Conservation (phyloP, 2,113 vertebrate genomes). For the Hippocampus zosterae region DNA sequence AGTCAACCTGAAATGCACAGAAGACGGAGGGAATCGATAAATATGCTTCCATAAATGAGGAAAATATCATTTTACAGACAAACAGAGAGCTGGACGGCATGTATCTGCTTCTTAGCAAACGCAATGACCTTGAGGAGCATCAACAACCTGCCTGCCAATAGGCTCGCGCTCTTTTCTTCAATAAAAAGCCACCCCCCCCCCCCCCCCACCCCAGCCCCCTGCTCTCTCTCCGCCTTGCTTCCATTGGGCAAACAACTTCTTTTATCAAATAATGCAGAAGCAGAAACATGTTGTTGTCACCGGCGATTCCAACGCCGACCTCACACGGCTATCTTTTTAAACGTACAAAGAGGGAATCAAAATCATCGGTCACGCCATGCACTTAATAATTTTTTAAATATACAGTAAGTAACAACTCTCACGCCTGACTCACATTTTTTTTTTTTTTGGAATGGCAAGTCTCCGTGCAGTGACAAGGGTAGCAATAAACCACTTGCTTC, state of each 20-base stretch:
- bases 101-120: conserved; percentile 14
- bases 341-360: background rate
- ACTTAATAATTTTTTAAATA: too few relatives aligned
- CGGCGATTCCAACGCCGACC: background rate
- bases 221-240: too few relatives aligned
- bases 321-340: background rate
- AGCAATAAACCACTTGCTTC: background rate
- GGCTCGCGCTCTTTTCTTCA: background rate
- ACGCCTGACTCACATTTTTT: background rate
- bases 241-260: background rate
- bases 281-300: background rate
- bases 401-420: background rate
- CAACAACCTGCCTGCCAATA: conserved; percentile 23
- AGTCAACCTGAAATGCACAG: background rate
- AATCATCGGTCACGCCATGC: background rate
- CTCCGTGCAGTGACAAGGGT: background rate
- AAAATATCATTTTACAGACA: conserved; percentile 3
- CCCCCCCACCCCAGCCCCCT: background rate
- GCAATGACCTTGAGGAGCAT: conserved; percentile 16
- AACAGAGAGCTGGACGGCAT: conserved; percentile 1
- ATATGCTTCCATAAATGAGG: background rate
- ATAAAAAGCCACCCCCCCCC: background rate
- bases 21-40: background rate
- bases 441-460: background rate
- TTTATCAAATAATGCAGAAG: background rate